Evolutionary conservation across 2,113 vertebrate genomes (phyloP), one percentile per base, ranked within the genome.

Genomic region (Phrynosoma blainvillii): DNA sequence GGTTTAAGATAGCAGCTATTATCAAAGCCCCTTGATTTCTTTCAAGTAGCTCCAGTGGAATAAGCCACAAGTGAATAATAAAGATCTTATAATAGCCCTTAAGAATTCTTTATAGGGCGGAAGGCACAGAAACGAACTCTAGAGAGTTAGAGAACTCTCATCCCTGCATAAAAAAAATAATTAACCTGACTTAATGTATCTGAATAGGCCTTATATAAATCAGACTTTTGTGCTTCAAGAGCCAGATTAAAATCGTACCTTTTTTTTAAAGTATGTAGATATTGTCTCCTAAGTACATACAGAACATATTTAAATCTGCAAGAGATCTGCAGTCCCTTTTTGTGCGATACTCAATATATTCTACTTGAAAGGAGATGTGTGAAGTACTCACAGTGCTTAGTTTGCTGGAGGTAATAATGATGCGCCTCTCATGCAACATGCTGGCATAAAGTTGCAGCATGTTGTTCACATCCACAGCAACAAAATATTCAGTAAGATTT

Each of bases 401-500:
- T 96, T 99, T 99, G 96, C 98, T 98, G 90, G 98, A 98, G 97
- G 98, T 98, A 97, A 99, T 97, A 94, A 99, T 97, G 97, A 99
- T 97, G 92, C 98, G 97, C 66, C 98, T 97, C 90, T 99, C 98
- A 4, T 99, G 98, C 86, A 99, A 97, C 98, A 99, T 98, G 93
- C 98, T 98, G 96, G 98, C 98, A 88, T 98, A 99, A 91, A 99
- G 97, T 92, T 98, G 98, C 94, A 99, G 97, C 99, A 99, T 99
- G 95, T 99, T 99, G 96, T 97, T 98, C 96, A 98, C 97, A 92
- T 99, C 98, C 97, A 99, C 99, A 23, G 99, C 99, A 95, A 99
- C 98, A 94, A 99, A 99, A 97, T 99, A 99, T 94, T 99, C 98
- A 0, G 99, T 99, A 95, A 99, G 97, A 95, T 99, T 99, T 96